Conservation (phyloP, 2,888 invertebrate species). For the Julus scanicus region DNA sequence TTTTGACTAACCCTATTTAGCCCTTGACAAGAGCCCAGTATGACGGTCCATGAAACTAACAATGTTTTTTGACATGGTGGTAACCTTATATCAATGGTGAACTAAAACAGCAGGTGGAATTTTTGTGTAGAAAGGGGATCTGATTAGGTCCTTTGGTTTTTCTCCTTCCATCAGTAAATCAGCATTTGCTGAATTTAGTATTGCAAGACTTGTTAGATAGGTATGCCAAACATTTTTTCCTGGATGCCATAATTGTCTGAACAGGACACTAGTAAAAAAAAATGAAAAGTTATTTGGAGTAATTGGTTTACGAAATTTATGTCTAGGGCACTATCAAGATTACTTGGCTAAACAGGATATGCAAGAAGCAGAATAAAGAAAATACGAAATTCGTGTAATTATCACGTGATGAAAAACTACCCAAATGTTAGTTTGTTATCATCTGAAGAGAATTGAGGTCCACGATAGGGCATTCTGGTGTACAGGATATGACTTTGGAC, state of each 20-base stretch:
- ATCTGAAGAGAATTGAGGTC: too few relatives aligned
- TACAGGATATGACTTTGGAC: neutral
- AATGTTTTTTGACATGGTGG: neutral
- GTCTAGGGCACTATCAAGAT: too few relatives aligned
- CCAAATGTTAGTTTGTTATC: too few relatives aligned
- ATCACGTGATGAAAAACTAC: too few relatives aligned
- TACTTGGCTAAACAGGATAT: neutral
- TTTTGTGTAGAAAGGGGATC: neutral
- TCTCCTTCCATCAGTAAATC: neutral
- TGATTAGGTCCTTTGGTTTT: neutral
- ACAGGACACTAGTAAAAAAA: neutral
- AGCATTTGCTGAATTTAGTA: neutral
- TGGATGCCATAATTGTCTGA: too few relatives aligned
- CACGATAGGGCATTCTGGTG: neutral
- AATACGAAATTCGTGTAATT: too few relatives aligned
- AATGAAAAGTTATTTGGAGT: too few relatives aligned
- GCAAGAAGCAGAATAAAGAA: neutral
- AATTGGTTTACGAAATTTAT: too few relatives aligned
- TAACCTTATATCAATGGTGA: conserved; percentile 21
- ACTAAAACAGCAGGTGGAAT: conserved; percentile 23
- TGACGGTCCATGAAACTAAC: conserved; percentile 6
- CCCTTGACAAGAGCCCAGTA: neutral
- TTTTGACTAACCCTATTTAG: neutral
- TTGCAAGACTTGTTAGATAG: neutral
- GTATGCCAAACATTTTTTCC: neutral